Base-by-base conservation (phyloP, 1,140 invertebrate species). In the Aphelinus certus region DNA sequence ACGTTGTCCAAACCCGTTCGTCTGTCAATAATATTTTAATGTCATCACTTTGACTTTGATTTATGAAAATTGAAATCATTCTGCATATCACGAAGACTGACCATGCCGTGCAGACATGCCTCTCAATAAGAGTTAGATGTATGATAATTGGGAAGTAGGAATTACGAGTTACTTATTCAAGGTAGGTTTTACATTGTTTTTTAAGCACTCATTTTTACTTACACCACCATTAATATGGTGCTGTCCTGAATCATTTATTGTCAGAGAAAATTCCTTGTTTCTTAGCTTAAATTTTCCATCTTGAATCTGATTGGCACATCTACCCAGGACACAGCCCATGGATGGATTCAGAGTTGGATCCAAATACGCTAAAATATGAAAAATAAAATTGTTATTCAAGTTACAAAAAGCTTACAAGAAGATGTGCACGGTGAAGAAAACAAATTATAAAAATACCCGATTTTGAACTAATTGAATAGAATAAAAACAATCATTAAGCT, bases 171-270 rank as follows among this genome's bases (percentile, higher is more conserved):
- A 26, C 26, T 26, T 26, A 26, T 26, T 26, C 26, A 26, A 26
- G 26, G 26, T 26, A 26, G 26, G 26, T 26, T 26, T 26, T 26
- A 26, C 26, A 26, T 26, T 26, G 26, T 26, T 26, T 26, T 26
- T 26, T 26, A 26, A 26, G 26, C 26, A 26, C 26, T 26, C 26
- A 26, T 26, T 26, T 26, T 26, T 71, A 48, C 77, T 77, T 57
- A 92, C 86, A 0, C 97, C 97, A 7, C 97, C 97, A 87, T 98
- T 96, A 3, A 97, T 86, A 83, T 93, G 91, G 82, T 95, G 92
- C 56, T 89, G 87, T 7, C 90, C 89, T 60, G 91, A 91, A 76
- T 90, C 88, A 82, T 98, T 98, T 63, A 91, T 90, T 5, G 90
- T 90, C 10, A 98, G 83, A 49, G 91, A 79, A 82, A 95, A 95